Conservation (phyloP, 2,113 vertebrate species). For the Megalops atlanticus region DNA sequence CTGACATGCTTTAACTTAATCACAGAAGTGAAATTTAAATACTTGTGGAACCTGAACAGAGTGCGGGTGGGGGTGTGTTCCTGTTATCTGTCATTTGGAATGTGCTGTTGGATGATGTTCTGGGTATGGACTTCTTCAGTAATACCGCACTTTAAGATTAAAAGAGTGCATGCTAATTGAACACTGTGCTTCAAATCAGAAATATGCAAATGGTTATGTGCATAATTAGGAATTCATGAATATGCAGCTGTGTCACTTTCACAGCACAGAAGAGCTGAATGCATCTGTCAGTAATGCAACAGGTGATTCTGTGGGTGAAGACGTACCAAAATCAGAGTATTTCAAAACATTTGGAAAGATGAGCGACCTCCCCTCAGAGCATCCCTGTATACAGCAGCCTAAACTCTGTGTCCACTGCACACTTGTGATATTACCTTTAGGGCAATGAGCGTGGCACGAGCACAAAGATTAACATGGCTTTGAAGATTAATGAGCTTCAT, state of each 20-base stretch:
- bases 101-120: neutral
- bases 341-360: neutral
- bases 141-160: neutral
- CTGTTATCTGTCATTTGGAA: neutral
- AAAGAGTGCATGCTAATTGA: neutral
- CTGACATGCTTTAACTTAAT: constrained; percentile 29
- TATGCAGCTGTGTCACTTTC: neutral
- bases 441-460: neutral
- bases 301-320: neutral
- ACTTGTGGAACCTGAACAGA: constrained; percentile 16
- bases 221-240: neutral
- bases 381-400: too few species aligned
- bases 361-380: neutral
- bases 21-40: constrained; percentile 12
- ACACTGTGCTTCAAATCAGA: neutral
- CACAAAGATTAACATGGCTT: constrained; percentile 17
- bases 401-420: too few species aligned
- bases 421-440: neutral
- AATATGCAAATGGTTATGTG: neutral
- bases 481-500: constrained; percentile 40
- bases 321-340: neutral
- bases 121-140: neutral
- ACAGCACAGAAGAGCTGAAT: neutral
- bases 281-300: neutral
- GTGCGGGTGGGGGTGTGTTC: too few species aligned